These are phyloP conservation scores for Chaenogobius annularis DNA, from an alignment of 2,113 vertebrate species.

Conservation along the genomic window DNA sequence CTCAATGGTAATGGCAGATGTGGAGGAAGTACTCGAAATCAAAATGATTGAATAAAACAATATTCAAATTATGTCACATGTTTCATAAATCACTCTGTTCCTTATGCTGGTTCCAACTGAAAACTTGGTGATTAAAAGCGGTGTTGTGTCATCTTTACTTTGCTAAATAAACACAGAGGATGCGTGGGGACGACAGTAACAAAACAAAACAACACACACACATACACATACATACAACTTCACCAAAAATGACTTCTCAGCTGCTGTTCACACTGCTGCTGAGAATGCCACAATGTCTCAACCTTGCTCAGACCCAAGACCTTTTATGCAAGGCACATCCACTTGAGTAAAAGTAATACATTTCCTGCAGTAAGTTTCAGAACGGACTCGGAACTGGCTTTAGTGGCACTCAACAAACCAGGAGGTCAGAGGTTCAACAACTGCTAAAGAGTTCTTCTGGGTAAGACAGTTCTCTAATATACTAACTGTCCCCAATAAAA, in stretches of 20 bases:
- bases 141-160: too few relatives aligned
- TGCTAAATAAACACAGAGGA: background rate
- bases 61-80: too few relatives aligned
- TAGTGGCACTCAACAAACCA: background rate
- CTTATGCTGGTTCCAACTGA: background rate
- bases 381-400: background rate
- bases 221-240: background rate
- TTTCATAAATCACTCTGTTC: too few relatives aligned
- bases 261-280: background rate
- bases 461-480: background rate
- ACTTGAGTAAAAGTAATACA: background rate
- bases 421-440: background rate
- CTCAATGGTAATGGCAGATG: background rate
- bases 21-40: background rate
- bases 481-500: too few relatives aligned
- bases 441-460: background rate
- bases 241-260: background rate
- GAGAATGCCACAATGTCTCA: background rate
- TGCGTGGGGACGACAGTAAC: too few relatives aligned
- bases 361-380: background rate
- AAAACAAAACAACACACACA: background rate
- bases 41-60: too few relatives aligned
- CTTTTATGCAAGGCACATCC: background rate
- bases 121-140: background rate
- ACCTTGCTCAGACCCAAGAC: background rate